phyloP scores from a whole-genome alignment of 2,888 invertebrate species.

The Sarcophaga carnaria region DNA sequence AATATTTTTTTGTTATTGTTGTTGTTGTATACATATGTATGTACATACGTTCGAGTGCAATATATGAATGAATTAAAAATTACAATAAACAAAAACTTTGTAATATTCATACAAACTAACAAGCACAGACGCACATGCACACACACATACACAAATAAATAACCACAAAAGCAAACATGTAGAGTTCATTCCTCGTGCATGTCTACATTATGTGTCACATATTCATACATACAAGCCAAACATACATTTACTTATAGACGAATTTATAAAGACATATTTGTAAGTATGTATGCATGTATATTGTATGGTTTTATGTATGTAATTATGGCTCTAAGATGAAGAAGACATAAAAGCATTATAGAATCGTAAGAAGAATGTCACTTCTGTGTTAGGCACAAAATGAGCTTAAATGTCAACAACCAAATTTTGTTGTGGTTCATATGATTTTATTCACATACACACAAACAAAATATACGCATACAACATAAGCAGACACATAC shows the following conservation, averaged over 20 bases:
- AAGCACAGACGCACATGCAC: not conserved
- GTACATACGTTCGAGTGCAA: slow-evolving; percentile 30
- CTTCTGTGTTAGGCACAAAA: slow-evolving; percentile 72
- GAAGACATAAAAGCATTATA: slow-evolving; percentile 49
- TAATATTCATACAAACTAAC: not conserved
- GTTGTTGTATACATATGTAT: slow-evolving; percentile 23
- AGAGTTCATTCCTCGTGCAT: slow-evolving; percentile 33
- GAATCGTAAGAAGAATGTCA: slow-evolving; percentile 63
- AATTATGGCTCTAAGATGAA: slow-evolving; percentile 26
- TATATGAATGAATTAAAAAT: slow-evolving; percentile 38
- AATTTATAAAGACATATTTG: not conserved
- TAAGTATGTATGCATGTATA: not conserved
- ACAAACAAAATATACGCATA: not conserved
- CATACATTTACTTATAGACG: not conserved
- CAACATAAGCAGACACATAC: not conserved
- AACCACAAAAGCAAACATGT: slow-evolving; percentile 32
- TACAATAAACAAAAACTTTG: slow-evolving; percentile 34
- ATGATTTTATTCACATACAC: slow-evolving; percentile 49
- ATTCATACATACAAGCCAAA: not conserved
- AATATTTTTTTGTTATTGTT: not conserved
- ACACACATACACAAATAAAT: slow-evolving; percentile 38
- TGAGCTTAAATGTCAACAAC: slow-evolving; percentile 74
- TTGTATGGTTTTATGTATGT: not conserved
- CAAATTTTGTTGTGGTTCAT: slow-evolving; percentile 71
- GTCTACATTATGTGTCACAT: slow-evolving; percentile 17